These are phyloP conservation scores for Adelosebastes latens DNA, from an alignment of 2,797 vertebrate species.

Conservation along the genomic window DNA sequence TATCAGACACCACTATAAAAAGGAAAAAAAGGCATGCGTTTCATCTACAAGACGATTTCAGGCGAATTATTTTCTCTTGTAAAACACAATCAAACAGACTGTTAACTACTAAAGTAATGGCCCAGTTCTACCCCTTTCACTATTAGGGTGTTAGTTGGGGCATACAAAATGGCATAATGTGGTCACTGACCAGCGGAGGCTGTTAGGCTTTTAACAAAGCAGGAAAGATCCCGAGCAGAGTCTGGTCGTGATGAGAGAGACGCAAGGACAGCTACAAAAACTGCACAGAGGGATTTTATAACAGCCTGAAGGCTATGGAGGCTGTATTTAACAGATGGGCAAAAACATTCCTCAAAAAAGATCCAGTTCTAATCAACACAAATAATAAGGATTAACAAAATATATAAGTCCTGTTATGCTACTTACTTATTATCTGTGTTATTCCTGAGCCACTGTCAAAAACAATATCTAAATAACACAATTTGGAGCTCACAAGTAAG, in stretches of 20 bases:
- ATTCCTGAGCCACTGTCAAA: neutral
- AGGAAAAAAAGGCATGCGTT: neutral
- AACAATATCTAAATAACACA: neutral
- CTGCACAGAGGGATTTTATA: neutral
- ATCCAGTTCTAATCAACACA: neutral
- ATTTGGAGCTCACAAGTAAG: neutral
- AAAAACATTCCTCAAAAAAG: neutral
- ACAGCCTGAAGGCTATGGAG: slow-evolving; percentile 18
- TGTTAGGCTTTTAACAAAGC: slow-evolving; percentile 45
- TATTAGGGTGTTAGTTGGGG: slow-evolving; percentile 23
- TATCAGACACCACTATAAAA: neutral
- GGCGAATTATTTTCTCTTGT: neutral
- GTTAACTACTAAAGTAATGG: neutral
- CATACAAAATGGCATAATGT: slow-evolving; percentile 41
- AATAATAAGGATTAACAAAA: slow-evolving; percentile 8
- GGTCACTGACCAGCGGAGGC: slow-evolving; percentile 28
- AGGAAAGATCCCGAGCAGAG: slow-evolving; percentile 20
- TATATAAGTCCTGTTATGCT: neutral
- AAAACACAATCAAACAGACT: neutral
- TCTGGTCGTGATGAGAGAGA: slow-evolving; percentile 25
- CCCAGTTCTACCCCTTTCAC: neutral
- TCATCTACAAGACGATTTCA: neutral
- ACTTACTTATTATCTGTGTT: neutral
- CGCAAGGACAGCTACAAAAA: neutral
- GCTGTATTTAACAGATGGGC: slow-evolving; percentile 8